Evolutionary conservation across 2,797 vertebrate genomes (phyloP).

Genomic region (Sebastiscus tertius): DNA sequence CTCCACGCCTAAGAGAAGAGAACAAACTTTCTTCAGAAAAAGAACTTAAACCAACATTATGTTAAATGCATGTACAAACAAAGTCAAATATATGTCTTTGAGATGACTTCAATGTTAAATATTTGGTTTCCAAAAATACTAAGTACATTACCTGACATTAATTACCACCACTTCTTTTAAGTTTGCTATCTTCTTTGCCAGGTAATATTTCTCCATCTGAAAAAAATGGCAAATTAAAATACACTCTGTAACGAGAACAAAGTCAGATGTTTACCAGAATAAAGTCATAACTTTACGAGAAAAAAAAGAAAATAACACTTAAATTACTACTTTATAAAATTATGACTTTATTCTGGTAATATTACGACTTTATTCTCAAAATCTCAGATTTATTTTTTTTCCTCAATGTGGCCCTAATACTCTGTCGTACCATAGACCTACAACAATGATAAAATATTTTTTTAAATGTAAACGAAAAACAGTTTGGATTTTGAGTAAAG

Average conservation of each 20-base stretch:
- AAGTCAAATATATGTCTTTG: background rate
- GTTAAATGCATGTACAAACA: background rate
- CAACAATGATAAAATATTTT: too few species aligned
- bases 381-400: too few species aligned
- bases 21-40: background rate
- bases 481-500: background rate
- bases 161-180: constrained; percentile 35
- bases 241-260: background rate
- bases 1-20: constrained; percentile 5
- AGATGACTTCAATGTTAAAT: background rate
- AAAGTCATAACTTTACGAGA: too few species aligned
- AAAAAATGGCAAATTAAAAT: background rate
- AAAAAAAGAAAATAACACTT: too few species aligned
- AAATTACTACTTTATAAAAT: too few species aligned
- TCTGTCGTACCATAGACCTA: too few species aligned
- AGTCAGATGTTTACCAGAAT: too few species aligned
- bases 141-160: constrained; percentile 31
- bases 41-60: background rate
- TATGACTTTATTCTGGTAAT: too few species aligned
- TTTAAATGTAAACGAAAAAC: too few species aligned
- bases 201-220: constrained; percentile 42
- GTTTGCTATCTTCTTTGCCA: rapidly evolving
- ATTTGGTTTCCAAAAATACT: background rate
- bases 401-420: too few species aligned
- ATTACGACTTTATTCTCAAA: too few species aligned